Evolutionary conservation across 2,113 vertebrate species (phyloP).

Genomic region (Lichenostomus cassidix): DNA sequence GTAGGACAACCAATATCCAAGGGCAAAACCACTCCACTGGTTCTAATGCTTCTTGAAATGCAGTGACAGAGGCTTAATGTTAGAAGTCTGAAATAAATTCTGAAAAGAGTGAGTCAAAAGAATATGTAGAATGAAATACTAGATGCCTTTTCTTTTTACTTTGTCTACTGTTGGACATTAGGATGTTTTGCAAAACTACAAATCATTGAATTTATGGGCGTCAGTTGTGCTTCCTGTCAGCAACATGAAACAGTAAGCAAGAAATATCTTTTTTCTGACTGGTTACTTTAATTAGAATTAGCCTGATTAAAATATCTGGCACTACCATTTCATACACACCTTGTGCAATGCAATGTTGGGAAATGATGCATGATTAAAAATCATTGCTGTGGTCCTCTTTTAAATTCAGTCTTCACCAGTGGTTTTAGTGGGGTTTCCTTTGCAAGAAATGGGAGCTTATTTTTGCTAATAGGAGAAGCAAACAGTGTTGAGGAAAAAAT

Average conservation of each 20-base stretch:
- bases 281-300: not conserved
- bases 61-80: not conserved
- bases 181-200: not conserved
- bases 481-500: not conserved
- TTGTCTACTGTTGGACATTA: not conserved
- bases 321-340: not conserved
- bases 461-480: not conserved
- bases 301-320: not conserved
- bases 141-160: not conserved
- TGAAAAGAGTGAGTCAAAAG: not conserved
- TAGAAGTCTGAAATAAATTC: not conserved
- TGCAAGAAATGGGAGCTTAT: not conserved
- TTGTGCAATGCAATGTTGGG: not conserved
- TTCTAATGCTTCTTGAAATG: not conserved
- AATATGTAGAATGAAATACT: not conserved
- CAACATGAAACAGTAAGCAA: not conserved
- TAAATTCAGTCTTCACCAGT: not conserved
- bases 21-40: not conserved
- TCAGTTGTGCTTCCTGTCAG: not conserved
- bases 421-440: not conserved
- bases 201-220: not conserved
- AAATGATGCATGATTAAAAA: not conserved
- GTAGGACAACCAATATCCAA: not conserved
- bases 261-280: not conserved
- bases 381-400: not conserved